A percentile compares a stretch with the other conserved stretches of the same genome.
These are phyloP conservation scores for Macrotis lagotis DNA, from an alignment of 2,113 vertebrate species.

Conservation along the genomic window DNA sequence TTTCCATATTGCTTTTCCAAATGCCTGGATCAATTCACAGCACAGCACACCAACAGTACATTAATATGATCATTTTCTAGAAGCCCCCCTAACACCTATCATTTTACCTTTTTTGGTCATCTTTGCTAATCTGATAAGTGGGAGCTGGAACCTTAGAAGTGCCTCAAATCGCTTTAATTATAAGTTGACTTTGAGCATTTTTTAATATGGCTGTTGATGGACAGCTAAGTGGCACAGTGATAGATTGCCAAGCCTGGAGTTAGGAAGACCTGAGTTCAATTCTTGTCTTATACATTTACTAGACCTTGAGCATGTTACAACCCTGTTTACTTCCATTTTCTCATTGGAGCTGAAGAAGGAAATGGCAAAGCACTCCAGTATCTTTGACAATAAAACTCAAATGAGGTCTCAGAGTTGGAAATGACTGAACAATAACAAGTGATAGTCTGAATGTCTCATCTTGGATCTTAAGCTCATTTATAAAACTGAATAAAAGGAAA, in stretches of 20 bases:
- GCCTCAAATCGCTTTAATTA: background rate
- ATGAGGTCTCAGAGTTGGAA: background rate
- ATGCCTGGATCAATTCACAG: background rate
- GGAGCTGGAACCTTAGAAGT: background rate
- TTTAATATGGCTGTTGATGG: background rate
- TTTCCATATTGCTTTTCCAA: background rate
- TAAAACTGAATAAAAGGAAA: conserved; percentile 35
- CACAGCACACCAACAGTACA: background rate
- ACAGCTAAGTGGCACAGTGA: background rate
- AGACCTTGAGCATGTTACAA: background rate
- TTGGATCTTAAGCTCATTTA: conserved; percentile 27
- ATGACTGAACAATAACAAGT: background rate
- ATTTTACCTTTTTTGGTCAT: background rate
- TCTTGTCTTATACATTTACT: background rate
- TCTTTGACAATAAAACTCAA: background rate
- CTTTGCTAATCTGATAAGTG: too few relatives aligned
- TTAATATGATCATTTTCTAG: background rate
- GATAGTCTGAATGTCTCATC: background rate
- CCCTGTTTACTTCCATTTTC: background rate
- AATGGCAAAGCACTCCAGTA: background rate
- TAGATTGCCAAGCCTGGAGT: background rate
- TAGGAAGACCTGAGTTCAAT: background rate
- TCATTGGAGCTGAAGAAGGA: background rate
- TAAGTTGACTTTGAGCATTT: background rate
- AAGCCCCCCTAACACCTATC: background rate